A percentile compares a stretch with the other conserved stretches of the same genome.
Evolutionary conservation across 2,113 vertebrate genomes (phyloP).

Genomic region (Nibea albiflora): DNA sequence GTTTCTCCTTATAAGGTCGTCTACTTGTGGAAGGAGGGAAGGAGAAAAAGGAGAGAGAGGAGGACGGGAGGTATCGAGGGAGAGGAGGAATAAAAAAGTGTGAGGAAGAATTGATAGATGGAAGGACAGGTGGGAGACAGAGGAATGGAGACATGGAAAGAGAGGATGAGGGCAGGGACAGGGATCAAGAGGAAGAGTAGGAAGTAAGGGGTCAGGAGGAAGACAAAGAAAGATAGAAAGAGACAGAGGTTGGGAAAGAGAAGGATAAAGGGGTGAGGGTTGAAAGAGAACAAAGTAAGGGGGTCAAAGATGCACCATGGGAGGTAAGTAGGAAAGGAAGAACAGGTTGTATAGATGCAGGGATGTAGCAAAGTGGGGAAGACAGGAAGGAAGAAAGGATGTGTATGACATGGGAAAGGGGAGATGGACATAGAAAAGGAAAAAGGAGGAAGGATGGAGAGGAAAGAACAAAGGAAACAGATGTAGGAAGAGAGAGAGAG

Average conservation of each 20-base stretch:
- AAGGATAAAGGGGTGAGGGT: neutral
- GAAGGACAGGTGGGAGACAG: neutral
- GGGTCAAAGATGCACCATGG: neutral
- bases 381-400: neutral
- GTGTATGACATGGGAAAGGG: neutral
- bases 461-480: neutral
- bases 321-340: too few relatives aligned
- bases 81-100: slow-evolving; percentile 5
- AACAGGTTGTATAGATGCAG: neutral
- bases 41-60: slow-evolving; percentile 16
- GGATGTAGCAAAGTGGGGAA: neutral
- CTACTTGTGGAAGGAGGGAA: slow-evolving; percentile 54
- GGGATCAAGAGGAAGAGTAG: neutral
- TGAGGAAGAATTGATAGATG: neutral
- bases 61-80: neutral
- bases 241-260: neutral
- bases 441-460: neutral
- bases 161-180: too few relatives aligned
- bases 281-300: neutral
- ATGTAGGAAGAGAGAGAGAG: too few relatives aligned
- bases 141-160: neutral
- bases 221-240: neutral
- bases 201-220: neutral
- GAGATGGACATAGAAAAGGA: neutral
- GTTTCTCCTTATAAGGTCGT: slow-evolving; percentile 81